These are phyloP conservation scores for Ceratotherium simum DNA, from an alignment of 2,113 vertebrate species.

Conservation along the genomic window DNA sequence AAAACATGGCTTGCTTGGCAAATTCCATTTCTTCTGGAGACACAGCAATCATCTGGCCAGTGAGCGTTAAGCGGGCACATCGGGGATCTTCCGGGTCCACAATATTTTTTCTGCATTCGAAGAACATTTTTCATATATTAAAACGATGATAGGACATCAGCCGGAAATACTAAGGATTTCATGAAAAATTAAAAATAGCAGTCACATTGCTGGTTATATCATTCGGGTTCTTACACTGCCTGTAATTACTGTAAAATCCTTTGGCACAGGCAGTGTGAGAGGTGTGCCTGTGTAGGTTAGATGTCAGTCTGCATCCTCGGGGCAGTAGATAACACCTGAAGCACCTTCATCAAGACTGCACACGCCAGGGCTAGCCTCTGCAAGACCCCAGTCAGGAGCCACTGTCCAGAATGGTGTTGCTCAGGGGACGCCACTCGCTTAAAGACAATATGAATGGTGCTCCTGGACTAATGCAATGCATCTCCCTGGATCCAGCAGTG, in stretches of 20 bases:
- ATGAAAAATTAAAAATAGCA: background rate
- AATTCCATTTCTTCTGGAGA: slow-evolving; percentile 90
- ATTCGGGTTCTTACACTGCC: background rate
- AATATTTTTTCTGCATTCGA: slow-evolving; percentile 89
- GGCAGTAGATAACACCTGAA: background rate
- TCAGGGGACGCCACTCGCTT: background rate
- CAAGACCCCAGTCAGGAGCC: background rate
- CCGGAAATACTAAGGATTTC: background rate
- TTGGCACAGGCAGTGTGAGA: background rate
- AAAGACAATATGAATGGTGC: background rate
- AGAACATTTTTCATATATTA: slow-evolving; percentile 65
- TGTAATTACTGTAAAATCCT: background rate
- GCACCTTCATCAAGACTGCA: background rate
- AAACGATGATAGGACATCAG: background rate
- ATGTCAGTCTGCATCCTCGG: background rate
- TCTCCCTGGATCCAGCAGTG: background rate
- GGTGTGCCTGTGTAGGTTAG: background rate
- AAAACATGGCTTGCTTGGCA: slow-evolving; percentile 92
- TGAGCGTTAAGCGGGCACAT: slow-evolving; percentile 92
- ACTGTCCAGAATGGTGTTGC: background rate
- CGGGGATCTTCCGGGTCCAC: slow-evolving; percentile 92
- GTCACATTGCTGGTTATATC: background rate
- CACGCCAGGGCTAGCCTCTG: background rate
- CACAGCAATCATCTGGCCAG: slow-evolving; percentile 91
- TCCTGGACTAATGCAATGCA: background rate